phyloP scores from a whole-genome alignment of 2,888 invertebrate genomes.

The Lithodes maja region DNA sequence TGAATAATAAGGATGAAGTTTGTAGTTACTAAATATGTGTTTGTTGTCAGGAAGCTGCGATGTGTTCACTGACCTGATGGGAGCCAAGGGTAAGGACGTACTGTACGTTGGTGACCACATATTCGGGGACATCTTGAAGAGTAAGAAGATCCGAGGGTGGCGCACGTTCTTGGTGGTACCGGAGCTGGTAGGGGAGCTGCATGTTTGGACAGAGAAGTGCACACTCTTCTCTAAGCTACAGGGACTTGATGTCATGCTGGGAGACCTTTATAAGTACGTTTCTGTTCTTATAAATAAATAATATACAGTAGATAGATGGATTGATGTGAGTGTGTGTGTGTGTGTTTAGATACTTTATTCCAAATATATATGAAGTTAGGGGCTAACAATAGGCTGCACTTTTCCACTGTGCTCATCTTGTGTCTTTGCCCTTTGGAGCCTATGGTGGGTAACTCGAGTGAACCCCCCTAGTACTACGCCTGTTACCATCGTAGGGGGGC shows the following conservation, averaged over 20 bases:
- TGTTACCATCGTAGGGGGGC: no score
- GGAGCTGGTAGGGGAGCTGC: slow-evolving; percentile 94
- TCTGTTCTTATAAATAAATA: not conserved
- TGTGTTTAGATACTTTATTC: no score
- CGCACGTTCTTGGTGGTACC: slow-evolving; percentile 99
- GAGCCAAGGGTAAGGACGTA: slow-evolving; percentile 98
- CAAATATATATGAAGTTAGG: no score
- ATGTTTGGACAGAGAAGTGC: slow-evolving; percentile 98
- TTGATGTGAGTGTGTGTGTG: not conserved
- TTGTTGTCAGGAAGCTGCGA: slow-evolving; percentile 85
- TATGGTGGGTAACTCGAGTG: no score
- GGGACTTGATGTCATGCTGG: slow-evolving; percentile 89
- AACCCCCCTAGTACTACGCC: no score
- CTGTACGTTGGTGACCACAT: slow-evolving; percentile 99
- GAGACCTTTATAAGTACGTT: slow-evolving; percentile 95
- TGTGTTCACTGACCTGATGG: slow-evolving; percentile 95
- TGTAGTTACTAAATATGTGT: not conserved
- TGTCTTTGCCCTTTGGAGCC: no score
- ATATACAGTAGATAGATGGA: not conserved
- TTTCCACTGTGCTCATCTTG: no score
- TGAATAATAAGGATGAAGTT: no score
- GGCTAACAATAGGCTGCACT: no score
- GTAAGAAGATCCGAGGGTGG: slow-evolving; percentile 98
- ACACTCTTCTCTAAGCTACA: slow-evolving; percentile 94
- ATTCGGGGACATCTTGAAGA: slow-evolving; percentile 98